Base-by-base conservation (phyloP, 2,888 invertebrate genomes). In the Xestia sexstrigata region DNA sequence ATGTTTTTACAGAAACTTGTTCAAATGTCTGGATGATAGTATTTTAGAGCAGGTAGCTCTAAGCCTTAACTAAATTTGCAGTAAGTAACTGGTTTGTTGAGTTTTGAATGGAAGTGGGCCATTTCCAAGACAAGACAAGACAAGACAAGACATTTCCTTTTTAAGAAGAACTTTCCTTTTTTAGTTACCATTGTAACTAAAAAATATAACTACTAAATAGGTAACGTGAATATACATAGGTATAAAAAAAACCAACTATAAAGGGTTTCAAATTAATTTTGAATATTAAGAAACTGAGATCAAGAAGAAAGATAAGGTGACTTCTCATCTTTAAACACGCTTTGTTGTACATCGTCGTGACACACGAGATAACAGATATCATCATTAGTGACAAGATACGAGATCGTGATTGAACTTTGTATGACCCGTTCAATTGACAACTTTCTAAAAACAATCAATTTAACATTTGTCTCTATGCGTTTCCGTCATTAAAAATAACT, bases 381-480 rank as follows among this genome's bases (percentile, higher is more conserved):
- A 69, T 69, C 70, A 58, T 71, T 49, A 62, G 23, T 49, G 62
- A 75, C 75, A 75, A 70, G 70, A 76, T 67, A 67, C 13, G 6
- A 62, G 23, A 70, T 76, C 62, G 42, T 71, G 47, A 71, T 71
- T 71, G 47, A 81, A 78, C 68, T 69, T 81, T 69, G 8, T 67
- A 35, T 67, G 82, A 67, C 60, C 42, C 15, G 23, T 69, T 67
- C n/a, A 60, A 72, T 60, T 72, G 65, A 65, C 45, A 72, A 72
- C 78, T 83, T 78, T 83, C 68, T 65, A 70, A 60, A 52, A 39
- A 55, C 35, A 67, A 67, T 67, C 42, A 35, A 76, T 77, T 42
- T 58, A 45, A 65, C 11, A 17, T 68, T 68, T 15, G 47, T 65
- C 17, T 13, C 9, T 23, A 15, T 15, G 26, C 13, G 1, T 5